Evolutionary conservation across 2,888 invertebrate genomes (phyloP), one percentile per base, ranked within the genome.

Genomic region (Acrobasis repandana): DNA sequence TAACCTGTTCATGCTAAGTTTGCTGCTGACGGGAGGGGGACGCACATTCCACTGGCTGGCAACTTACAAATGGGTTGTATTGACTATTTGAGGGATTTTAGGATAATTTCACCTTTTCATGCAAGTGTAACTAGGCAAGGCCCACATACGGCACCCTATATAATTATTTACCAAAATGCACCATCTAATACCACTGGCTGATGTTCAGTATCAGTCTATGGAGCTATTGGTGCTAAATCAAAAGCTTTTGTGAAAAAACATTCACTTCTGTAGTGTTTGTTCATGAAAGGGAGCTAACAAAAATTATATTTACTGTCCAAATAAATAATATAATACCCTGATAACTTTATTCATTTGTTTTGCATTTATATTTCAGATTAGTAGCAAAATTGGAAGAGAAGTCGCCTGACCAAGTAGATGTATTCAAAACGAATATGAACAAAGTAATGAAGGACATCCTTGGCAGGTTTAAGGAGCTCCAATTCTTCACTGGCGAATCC

Each of bases 401-500:
- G 62, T 83, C 95, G 9, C 97, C 97, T 4, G 97, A 97, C 76
- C 96, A 98, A 93, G 96, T 98, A 66, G 96, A 97, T 9, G 89
- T 96, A 34, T 98, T 98, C 90, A 98, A 98, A 88, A 95, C 95
- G 60, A 98, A 98, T 88, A 96, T 97, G 94, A 97, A 97, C 90
- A 97, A 96, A 93, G 96, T 96, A 65, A 97, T 98, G 96, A 98
- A 98, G 85, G 97, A 97, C 74, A 95, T 98, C 71, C 92, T 98
- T 65, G 93, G 96, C 56, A 95, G 98, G 87, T 97, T 98, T 93
- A 97, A 97, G 85, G 98, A 98, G 67, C 94, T 97, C 60, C 97
- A 98, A 83, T 98, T 98, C 86, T 98, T 97, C 92, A 95, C 95
- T 67, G 98, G 98, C 28, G 98, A 98, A 92, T 96, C 97, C 14